Evolutionary conservation across 2,888 invertebrate species (phyloP).

Genomic region (Vesta saturnalis): DNA sequence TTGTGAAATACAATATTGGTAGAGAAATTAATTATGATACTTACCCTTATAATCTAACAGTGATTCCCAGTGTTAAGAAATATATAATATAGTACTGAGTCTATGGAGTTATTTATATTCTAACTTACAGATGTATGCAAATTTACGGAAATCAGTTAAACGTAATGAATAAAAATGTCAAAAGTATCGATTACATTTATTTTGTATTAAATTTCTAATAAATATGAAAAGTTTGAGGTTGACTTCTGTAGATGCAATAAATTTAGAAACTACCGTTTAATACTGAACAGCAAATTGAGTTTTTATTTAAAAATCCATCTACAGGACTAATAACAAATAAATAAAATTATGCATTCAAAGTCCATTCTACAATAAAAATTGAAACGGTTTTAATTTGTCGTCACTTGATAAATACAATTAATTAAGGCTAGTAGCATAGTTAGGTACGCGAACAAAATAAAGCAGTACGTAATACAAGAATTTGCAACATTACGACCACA

Average conservation of each 20-base stretch:
- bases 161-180: constrained; percentile 8
- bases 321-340: too few species aligned
- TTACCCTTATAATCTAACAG: constrained; percentile 11
- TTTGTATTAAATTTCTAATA: constrained; percentile 22
- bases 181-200: constrained; percentile 15
- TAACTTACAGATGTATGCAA: constrained; percentile 4
- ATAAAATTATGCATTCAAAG: too few species aligned
- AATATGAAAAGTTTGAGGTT: not conserved
- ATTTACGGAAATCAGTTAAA: constrained; percentile 11
- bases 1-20: constrained; percentile 4
- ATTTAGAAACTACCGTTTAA: constrained; percentile 23
- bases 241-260: constrained; percentile 3
- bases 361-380: too few species aligned
- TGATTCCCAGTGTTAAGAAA: not conserved
- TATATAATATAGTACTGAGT: not conserved
- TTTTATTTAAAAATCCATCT: not conserved
- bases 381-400: too few species aligned
- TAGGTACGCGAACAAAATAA: not conserved
- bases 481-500: constrained; percentile 15
- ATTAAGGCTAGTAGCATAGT: too few species aligned
- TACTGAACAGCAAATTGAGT: not conserved
- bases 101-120: not conserved
- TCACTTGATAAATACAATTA: too few species aligned
- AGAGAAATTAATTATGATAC: not conserved
- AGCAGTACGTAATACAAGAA: not conserved